These are phyloP conservation scores for Xanthia icteritia DNA, from an alignment of 2,888 invertebrate species.

Conservation along the genomic window DNA sequence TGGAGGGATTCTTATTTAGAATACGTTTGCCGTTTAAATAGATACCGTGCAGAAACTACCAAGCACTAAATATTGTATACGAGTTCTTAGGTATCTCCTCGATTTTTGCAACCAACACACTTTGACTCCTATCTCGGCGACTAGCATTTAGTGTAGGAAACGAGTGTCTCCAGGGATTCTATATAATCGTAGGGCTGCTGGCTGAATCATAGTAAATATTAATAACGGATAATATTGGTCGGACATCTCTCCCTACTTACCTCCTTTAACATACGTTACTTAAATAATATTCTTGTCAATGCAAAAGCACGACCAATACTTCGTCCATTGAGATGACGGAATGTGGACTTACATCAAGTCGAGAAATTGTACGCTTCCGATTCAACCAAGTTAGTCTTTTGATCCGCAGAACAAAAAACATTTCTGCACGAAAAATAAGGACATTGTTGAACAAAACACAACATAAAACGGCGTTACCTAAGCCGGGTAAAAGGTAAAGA, in stretches of 20 bases:
- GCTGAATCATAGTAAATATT: not conserved
- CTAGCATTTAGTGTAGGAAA: slow-evolving; percentile 17
- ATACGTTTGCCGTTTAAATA: not conserved
- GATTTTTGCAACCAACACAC: slow-evolving; percentile 12
- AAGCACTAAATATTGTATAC: not conserved
- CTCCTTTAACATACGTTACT: no score
- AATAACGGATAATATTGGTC: not conserved
- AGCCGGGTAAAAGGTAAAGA: slow-evolving; percentile 12
- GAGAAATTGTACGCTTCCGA: no score
- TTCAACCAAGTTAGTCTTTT: not conserved
- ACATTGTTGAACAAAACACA: slow-evolving; percentile 18
- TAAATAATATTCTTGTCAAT: no score
- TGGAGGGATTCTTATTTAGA: not conserved
- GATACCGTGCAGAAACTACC: slow-evolving; percentile 6
- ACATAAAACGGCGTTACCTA: slow-evolving; percentile 20
- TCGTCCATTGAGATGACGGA: no score
- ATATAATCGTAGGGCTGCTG: slow-evolving; percentile 31
- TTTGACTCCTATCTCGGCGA: slow-evolving; percentile 12
- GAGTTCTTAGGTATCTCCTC: not conserved
- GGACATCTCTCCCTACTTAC: no score
- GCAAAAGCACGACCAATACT: no score
- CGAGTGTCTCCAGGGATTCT: slow-evolving; percentile 34
- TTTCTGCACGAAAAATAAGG: not conserved
- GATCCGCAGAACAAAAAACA: not conserved
- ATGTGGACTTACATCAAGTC: no score